Percentiles rank a stretch among this genome's conserved stretches.
These are phyloP conservation scores for Periophthalmus modestus DNA, from an alignment of 2,113 vertebrate genomes.

Conservation along the genomic window DNA sequence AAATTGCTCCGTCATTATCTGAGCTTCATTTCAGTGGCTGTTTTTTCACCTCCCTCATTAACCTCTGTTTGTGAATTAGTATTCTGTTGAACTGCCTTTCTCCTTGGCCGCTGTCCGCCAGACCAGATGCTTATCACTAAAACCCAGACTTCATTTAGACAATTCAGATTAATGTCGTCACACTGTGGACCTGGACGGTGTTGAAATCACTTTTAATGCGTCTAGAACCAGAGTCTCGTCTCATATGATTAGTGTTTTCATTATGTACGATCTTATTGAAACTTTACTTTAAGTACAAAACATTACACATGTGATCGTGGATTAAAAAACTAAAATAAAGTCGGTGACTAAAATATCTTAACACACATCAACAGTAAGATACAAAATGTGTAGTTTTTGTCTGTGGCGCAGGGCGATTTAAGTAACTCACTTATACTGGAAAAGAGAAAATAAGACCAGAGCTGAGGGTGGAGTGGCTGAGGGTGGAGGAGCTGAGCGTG, in stretches of 20 bases:
- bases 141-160: conserved; percentile 21
- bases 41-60: conserved; percentile 54
- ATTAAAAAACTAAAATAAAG: too few species aligned
- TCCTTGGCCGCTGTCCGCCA: conserved; percentile 31
- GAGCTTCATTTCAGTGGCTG: conserved; percentile 14
- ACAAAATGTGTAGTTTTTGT: too few species aligned
- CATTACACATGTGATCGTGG: too few species aligned
- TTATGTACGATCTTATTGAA: too few species aligned
- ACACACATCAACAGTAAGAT: too few species aligned
- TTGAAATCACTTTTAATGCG: neutral
- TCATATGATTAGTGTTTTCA: too few species aligned
- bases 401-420: too few species aligned
- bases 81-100: conserved; percentile 30
- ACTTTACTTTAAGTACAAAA: too few species aligned
- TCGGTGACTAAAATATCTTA: too few species aligned
- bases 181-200: neutral
- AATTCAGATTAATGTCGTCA: conserved; percentile 1
- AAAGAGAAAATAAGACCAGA: neutral
- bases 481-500: too few species aligned
- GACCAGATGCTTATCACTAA: conserved; percentile 46
- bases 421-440: neutral
- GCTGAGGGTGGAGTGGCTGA: neutral
- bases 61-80: conserved; percentile 34
- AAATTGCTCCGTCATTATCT: conserved; percentile 21
- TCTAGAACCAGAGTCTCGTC: neutral